Conservation (phyloP, 1,140 invertebrate species). For the Arion vulgaris region DNA sequence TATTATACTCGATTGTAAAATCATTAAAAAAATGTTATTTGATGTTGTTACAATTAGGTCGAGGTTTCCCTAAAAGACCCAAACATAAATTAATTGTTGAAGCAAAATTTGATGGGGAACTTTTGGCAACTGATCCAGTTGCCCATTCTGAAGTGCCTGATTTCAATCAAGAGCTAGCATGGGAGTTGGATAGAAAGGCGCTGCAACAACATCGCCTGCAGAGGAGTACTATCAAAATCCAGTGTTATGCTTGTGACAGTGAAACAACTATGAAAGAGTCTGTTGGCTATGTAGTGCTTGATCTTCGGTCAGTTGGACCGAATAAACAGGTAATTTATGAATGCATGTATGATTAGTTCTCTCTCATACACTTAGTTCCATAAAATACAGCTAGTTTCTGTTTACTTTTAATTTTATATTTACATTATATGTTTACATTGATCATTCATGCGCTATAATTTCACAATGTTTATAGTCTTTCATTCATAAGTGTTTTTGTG, state of each 20-base stretch:
- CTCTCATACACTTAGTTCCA: background rate
- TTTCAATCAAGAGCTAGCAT: conserved; percentile 75
- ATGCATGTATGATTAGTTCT: background rate
- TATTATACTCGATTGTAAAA: background rate
- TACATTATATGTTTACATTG: too few species aligned
- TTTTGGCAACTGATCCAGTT: conserved; percentile 73
- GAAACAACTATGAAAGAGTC: conserved; percentile 67
- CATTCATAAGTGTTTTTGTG: too few species aligned
- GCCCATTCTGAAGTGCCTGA: conserved; percentile 70
- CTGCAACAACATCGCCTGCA: conserved; percentile 74
- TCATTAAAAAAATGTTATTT: too few species aligned
- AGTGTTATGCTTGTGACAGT: conserved; percentile 72
- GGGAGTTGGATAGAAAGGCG: conserved; percentile 74
- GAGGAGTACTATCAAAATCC: conserved; percentile 74
- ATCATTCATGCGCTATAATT: too few species aligned
- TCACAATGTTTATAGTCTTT: too few species aligned
- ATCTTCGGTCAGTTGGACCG: conserved; percentile 71
- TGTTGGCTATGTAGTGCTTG: conserved; percentile 75
- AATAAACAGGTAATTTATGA: conserved; percentile 57
- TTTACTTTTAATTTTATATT: too few species aligned
- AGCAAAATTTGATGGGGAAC: conserved; percentile 75
- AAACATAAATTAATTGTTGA: conserved; percentile 70
- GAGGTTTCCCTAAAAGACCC: conserved; percentile 72
- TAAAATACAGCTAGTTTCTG: background rate
- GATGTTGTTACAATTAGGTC: too few species aligned